Percentiles rank a stretch among this genome's conserved stretches.
phyloP scores from a whole-genome alignment of 2,888 invertebrate species.

The Ophion ellenae region DNA sequence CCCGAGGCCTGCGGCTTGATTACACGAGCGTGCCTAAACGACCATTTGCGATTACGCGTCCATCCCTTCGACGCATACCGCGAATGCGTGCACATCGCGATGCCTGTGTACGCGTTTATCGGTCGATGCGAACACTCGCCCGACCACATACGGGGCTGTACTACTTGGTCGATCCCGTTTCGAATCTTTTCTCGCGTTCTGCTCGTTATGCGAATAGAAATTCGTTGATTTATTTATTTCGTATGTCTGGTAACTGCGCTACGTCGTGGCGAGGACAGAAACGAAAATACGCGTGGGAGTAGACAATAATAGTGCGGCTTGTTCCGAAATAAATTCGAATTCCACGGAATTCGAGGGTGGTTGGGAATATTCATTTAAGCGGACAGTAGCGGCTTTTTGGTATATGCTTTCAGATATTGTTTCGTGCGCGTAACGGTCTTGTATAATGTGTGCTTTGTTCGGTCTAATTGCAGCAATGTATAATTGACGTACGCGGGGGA shows the following conservation, averaged over 20 bases:
- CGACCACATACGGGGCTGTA: neutral
- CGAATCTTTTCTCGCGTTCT: neutral
- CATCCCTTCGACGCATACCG: constrained; percentile 2
- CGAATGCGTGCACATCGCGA: neutral
- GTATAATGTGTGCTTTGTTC: neutral
- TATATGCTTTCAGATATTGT: neutral
- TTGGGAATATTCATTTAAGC: neutral
- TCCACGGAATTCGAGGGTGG: neutral
- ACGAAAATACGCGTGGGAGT: neutral
- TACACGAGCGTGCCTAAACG: constrained; percentile 61
- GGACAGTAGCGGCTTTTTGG: neutral
- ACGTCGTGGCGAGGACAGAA: neutral
- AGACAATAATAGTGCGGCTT: neutral
- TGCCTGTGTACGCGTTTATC: constrained; percentile 5
- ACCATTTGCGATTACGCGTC: constrained; percentile 56
- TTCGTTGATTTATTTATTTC: neutral
- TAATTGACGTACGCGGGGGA: neutral
- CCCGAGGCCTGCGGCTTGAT: constrained; percentile 60
- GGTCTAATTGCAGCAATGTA: neutral
- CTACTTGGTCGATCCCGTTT: constrained; percentile 22
- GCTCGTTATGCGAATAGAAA: neutral
- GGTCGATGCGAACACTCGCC: neutral
- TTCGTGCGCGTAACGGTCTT: too few relatives aligned
- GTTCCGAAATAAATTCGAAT: neutral
- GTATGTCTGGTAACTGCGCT: neutral